Conservation (phyloP, 2,888 invertebrate species). For the Eilema depressum region DNA sequence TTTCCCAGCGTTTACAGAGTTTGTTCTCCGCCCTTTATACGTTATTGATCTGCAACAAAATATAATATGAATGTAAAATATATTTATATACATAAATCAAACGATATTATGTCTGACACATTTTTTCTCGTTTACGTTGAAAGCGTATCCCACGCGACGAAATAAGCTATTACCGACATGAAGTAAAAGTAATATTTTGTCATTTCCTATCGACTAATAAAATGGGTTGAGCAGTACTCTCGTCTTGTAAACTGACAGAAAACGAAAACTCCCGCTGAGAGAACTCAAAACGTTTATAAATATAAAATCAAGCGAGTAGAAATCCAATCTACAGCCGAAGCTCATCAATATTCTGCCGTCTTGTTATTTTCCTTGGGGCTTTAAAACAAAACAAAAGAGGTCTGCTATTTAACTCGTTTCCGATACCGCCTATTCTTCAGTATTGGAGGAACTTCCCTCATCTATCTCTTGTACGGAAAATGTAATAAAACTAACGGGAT, state of each 20-base stretch:
- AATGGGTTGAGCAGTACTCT: constrained; percentile 42
- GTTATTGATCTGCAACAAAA: constrained; percentile 50
- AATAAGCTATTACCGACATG: constrained; percentile 49
- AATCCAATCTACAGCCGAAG: constrained; percentile 62
- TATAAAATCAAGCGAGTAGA: constrained; percentile 63
- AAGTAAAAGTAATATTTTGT: constrained; percentile 51
- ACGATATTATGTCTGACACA: constrained; percentile 44
- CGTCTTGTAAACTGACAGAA: constrained; percentile 48
- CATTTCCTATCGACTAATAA: constrained; percentile 52
- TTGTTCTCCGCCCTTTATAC: constrained; percentile 44
- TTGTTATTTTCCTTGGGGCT: constrained; percentile 77
- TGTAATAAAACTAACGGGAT: constrained; percentile 53
- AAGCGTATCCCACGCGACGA: constrained; percentile 43
- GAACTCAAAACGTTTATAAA: constrained; percentile 62
- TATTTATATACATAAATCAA: constrained; percentile 46
- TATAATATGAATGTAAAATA: constrained; percentile 52
- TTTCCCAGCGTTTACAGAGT: constrained; percentile 52
- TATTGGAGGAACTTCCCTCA: constrained; percentile 82
- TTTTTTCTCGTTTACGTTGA: constrained; percentile 48
- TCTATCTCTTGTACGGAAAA: constrained; percentile 55
- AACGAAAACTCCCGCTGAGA: constrained; percentile 51
- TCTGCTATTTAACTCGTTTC: constrained; percentile 85
- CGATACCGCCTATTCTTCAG: constrained; percentile 81
- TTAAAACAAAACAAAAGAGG: constrained; percentile 79
- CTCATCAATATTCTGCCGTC: constrained; percentile 80